Conservation (phyloP, 2,888 invertebrate genomes). For the Odontothrips loti region DNA sequence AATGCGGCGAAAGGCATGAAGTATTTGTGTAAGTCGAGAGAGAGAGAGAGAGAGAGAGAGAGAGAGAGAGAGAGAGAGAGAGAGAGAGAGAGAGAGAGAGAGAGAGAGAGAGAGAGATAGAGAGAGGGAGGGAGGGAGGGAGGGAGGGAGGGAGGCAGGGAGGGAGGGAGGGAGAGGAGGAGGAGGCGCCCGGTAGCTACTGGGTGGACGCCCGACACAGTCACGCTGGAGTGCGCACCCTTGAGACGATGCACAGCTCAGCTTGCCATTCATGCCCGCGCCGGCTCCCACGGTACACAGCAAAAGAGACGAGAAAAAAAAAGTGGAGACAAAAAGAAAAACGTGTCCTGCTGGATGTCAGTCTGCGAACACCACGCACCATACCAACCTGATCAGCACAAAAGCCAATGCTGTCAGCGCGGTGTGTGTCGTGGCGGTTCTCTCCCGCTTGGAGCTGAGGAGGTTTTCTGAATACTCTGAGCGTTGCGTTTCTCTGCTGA, state of each 20-base stretch:
- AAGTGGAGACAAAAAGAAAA: too few relatives aligned
- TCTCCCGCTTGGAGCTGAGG: too few relatives aligned
- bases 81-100: background rate
- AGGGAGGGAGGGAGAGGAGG: background rate
- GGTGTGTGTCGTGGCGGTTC: too few relatives aligned
- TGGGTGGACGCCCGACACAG: background rate
- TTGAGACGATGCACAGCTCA: constrained; percentile 14
- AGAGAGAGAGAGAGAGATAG: background rate
- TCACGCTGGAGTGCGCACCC: constrained; percentile 18
- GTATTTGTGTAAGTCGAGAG: too few relatives aligned
- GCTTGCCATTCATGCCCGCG: constrained; percentile 31
- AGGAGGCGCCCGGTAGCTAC: background rate
- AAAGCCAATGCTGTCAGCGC: too few relatives aligned
- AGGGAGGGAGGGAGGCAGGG: background rate
- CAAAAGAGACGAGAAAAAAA: background rate
- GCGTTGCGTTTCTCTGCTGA: too few relatives aligned
- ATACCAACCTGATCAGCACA: too few relatives aligned
- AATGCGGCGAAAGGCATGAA: too few relatives aligned
- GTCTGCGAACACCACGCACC: too few relatives aligned
- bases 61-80: background rate
- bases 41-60: background rate
- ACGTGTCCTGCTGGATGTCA: too few relatives aligned
- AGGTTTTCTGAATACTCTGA: too few relatives aligned
- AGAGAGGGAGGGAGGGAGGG: background rate
- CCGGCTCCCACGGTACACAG: constrained; percentile 34